phyloP scores from a whole-genome alignment of 2,797 vertebrate genomes.

The Mormyrus proboscirostris region DNA sequence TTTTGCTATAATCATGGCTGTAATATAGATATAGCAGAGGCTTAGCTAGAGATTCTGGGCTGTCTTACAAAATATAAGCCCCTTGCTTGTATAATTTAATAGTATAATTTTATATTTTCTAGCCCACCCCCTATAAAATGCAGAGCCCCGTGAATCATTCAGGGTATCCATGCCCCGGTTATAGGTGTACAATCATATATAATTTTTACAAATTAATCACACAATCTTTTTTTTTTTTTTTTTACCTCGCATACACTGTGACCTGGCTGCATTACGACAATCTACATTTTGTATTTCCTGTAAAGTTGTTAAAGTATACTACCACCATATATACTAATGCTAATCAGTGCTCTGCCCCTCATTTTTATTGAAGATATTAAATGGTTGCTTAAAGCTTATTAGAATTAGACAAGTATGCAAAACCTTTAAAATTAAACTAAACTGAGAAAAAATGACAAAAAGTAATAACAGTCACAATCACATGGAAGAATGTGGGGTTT shows the following conservation, averaged over 20 bases:
- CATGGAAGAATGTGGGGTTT: background rate
- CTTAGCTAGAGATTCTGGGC: background rate
- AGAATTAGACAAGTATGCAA: background rate
- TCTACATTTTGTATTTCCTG: background rate
- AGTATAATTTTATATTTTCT: background rate
- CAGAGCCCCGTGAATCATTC: background rate
- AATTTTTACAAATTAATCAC: background rate
- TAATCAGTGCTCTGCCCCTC: background rate
- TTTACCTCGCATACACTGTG: background rate
- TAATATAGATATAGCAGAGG: background rate
- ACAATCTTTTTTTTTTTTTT: background rate
- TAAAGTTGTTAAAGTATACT: background rate
- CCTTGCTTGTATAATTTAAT: background rate
- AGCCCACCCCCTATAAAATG: background rate
- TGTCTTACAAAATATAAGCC: background rate
- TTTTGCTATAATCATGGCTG: background rate
- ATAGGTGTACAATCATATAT: background rate
- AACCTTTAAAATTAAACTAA: background rate
- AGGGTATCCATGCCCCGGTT: background rate
- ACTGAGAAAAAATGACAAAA: background rate
- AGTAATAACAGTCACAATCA: background rate
- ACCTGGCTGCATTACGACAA: background rate
- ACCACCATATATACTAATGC: background rate
- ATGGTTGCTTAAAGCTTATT: background rate
- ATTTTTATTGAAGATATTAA: background rate